phyloP scores from a whole-genome alignment of 2,888 invertebrate genomes.

The Petrolisthes manimaculis region DNA sequence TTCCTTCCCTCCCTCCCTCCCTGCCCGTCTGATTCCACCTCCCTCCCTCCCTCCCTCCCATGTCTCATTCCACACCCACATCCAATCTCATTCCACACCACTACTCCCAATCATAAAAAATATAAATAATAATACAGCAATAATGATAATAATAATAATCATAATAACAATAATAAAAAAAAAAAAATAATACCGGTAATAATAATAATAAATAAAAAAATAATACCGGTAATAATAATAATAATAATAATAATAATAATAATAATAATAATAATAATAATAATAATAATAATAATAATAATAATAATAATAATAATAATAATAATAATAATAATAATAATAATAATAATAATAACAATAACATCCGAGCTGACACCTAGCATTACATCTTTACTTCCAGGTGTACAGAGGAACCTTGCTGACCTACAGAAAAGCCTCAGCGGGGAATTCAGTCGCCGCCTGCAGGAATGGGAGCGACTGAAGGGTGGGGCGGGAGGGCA shows the following conservation, averaged over 20 bases:
- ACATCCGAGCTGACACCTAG: not conserved
- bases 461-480: constrained; percentile 87
- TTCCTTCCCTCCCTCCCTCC: not conserved
- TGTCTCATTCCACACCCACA: not conserved
- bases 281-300: too few relatives aligned
- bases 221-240: too few relatives aligned
- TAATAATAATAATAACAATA: too few relatives aligned
- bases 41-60: not conserved
- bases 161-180: too few relatives aligned
- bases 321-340: too few relatives aligned
- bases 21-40: not conserved
- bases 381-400: constrained; percentile 1
- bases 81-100: not conserved
- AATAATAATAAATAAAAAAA: too few relatives aligned
- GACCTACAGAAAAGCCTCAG: constrained; percentile 76
- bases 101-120: not conserved
- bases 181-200: too few relatives aligned
- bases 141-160: not conserved
- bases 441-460: constrained; percentile 85
- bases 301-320: too few relatives aligned
- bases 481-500: constrained; percentile 71
- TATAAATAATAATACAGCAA: not conserved
- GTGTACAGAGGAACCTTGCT: constrained; percentile 67
- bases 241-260: too few relatives aligned
- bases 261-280: too few relatives aligned